phyloP scores from a whole-genome alignment of 2,113 vertebrate species.

The Cygnus buccinator region DNA sequence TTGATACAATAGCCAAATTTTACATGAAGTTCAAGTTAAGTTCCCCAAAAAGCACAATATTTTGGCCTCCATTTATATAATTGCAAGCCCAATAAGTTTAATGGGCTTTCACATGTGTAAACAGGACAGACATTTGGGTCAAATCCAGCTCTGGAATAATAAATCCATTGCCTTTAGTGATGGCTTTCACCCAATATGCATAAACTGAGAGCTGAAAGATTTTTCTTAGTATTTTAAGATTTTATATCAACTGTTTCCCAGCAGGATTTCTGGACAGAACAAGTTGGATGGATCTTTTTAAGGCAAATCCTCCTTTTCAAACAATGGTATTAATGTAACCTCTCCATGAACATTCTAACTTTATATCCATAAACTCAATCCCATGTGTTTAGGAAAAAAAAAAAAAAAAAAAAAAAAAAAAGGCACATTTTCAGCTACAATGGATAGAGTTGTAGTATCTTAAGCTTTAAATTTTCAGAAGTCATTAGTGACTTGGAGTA shows the following conservation, averaged over 20 bases:
- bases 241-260: conserved; percentile 9
- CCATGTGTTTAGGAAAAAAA: neutral
- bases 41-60: neutral
- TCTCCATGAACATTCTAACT: neutral
- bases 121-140: conserved; percentile 10
- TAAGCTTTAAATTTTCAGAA: conserved; percentile 9
- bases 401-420: neutral
- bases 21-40: neutral
- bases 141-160: conserved; percentile 26
- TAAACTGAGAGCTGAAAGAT: neutral
- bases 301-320: neutral
- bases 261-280: neutral
- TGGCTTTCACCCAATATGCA: conserved; percentile 32
- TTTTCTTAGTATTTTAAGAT: conserved; percentile 11
- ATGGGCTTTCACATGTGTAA: neutral
- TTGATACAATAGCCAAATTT: neutral
- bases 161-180: conserved; percentile 1
- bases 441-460: neutral
- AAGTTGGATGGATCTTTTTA: neutral
- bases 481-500: neutral
- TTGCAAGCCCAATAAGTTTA: neutral
- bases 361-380: neutral
- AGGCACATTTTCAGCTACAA: neutral
- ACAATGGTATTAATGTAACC: neutral
- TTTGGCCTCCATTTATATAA: neutral